Evolutionary conservation across 2,888 invertebrate species (phyloP).

Genomic region (Drosophila parthenogenetica): DNA sequence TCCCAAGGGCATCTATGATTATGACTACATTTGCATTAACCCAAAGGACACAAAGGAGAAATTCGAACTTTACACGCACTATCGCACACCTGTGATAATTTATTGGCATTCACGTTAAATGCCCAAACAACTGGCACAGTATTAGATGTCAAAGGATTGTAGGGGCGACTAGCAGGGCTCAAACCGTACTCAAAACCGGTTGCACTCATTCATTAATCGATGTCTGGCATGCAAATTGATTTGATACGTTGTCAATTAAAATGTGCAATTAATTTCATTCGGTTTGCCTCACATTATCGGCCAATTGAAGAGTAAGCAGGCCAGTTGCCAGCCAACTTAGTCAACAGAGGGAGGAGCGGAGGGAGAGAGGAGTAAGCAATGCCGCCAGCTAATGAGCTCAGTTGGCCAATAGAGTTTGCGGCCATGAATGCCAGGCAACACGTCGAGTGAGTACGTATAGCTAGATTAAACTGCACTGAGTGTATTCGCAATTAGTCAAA

Average conservation of each 20-base stretch:
- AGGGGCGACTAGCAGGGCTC: constrained; percentile 13
- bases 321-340: constrained; percentile 13
- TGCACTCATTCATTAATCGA: constrained; percentile 70
- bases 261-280: constrained; percentile 81
- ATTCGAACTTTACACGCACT: constrained; percentile 37
- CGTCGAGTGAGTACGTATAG: constrained; percentile 18
- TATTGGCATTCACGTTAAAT: constrained; percentile 53
- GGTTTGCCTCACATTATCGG: constrained; percentile 69
- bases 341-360: neutral
- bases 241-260: constrained; percentile 81
- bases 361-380: neutral
- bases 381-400: constrained; percentile 72
- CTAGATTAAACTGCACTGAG: constrained; percentile 61
- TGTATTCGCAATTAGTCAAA: constrained; percentile 74
- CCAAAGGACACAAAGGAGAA: neutral
- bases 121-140: constrained; percentile 34
- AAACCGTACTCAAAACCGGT: constrained; percentile 25
- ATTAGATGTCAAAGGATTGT: constrained; percentile 35
- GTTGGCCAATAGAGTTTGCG: constrained; percentile 77
- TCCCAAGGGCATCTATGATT: neutral
- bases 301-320: constrained; percentile 34
- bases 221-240: constrained; percentile 73
- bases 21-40: constrained; percentile 14
- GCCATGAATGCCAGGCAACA: constrained; percentile 42
- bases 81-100: constrained; percentile 60